These are phyloP conservation scores for Nyctibius bracteatus DNA, from an alignment of 2,113 vertebrate genomes.

Conservation along the genomic window DNA sequence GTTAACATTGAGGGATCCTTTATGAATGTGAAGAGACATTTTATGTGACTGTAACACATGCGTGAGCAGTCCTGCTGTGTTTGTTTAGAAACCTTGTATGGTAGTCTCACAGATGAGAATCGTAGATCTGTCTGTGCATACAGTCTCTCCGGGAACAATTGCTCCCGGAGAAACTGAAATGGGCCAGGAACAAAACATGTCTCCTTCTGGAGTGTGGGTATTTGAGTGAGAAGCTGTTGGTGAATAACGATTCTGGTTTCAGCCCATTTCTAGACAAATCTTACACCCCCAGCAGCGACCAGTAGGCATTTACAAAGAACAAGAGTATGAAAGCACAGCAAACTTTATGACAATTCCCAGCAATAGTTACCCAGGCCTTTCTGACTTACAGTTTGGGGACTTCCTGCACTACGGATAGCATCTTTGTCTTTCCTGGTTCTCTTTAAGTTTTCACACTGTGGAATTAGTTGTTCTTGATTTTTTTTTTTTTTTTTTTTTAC, in stretches of 20 bases:
- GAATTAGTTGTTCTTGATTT: neutral
- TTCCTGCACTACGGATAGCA: neutral
- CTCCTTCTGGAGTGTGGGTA: accelerated
- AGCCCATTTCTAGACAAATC: neutral
- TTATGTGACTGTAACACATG: neutral
- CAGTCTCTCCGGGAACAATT: neutral
- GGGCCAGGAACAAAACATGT: neutral
- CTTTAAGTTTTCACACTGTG: neutral
- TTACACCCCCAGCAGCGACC: neutral
- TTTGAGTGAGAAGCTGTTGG: neutral
- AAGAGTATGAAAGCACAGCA: neutral
- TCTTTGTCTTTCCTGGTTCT: neutral
- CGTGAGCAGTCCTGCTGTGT: neutral
- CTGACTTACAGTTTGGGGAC: neutral
- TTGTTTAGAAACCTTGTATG: neutral
- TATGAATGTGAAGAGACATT: neutral
- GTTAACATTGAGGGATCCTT: neutral
- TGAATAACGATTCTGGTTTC: neutral
- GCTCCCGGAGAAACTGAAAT: neutral
- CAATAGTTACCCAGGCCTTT: neutral
- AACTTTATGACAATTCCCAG: neutral
- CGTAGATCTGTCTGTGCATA: neutral
- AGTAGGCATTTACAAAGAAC: neutral
- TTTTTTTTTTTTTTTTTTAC: neutral
- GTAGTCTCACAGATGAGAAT: neutral